A percentile compares a stretch with the other conserved stretches of the same genome.
These are phyloP conservation scores for Callionymus lyra DNA, from an alignment of 2,113 vertebrate species.

Conservation along the genomic window DNA sequence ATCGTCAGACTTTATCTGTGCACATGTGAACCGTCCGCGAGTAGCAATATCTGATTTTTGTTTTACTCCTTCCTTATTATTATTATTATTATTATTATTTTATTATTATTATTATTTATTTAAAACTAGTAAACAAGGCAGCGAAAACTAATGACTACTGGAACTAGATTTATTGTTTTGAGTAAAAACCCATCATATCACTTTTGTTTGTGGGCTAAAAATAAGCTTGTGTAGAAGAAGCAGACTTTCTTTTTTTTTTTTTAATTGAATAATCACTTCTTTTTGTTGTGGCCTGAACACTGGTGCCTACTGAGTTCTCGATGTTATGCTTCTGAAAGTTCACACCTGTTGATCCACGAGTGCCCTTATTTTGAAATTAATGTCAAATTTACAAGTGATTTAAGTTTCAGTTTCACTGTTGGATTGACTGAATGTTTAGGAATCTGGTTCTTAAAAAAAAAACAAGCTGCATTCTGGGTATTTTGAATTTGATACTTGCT, in stretches of 20 bases:
- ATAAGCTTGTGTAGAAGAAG: too few species aligned
- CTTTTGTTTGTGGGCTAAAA: neutral
- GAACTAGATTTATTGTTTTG: constrained; percentile 33
- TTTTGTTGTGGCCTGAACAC: constrained; percentile 36
- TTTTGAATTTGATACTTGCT: too few species aligned
- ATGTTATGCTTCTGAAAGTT: too few species aligned
- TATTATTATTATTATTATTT: constrained; percentile 31
- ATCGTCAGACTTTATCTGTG: constrained; percentile 49
- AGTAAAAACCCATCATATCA: constrained; percentile 27
- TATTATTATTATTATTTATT: constrained; percentile 54
- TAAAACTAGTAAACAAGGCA: constrained; percentile 49
- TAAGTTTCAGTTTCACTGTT: too few species aligned
- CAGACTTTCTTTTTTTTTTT: too few species aligned
- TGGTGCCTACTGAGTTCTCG: constrained; percentile 35
- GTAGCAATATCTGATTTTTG: constrained; percentile 50
- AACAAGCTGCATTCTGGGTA: too few species aligned
- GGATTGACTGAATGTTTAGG: too few species aligned
- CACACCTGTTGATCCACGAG: constrained; percentile 5
- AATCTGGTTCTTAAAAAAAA: too few species aligned
- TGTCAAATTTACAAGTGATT: too few species aligned
- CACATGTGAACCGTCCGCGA: constrained; percentile 52
- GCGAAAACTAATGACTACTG: constrained; percentile 54
- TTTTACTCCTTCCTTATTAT: constrained; percentile 38
- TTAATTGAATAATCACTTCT: too few species aligned
- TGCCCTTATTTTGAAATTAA: constrained; percentile 7